A percentile compares a stretch with the other conserved stretches of the same genome.
These are phyloP conservation scores for mouse (Mus musculus) DNA, from an alignment of 2,113 vertebrate genomes.

Conservation along the genomic window GRCm39 chr4:75311501-75312000, in stretches of 20 bases:
- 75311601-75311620: not conserved
- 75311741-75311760: not conserved
- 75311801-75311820: not conserved
- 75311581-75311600: not conserved
- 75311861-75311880: not conserved
- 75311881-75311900: not conserved
- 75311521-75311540: slow-evolving; percentile 25
- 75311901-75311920: not conserved
- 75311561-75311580: not conserved
- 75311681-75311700: not conserved
- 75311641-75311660: not conserved
- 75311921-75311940: not conserved
- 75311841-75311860: not conserved
- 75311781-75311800: not conserved
- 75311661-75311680: not conserved
- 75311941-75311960: not conserved
- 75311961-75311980: too few species aligned
- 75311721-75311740: not conserved
- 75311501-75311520: not conserved
- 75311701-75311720: not conserved
- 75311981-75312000: not conserved
- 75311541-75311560: not conserved
- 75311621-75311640: not conserved
- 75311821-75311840: not conserved
- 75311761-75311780: not conserved